Evolutionary conservation across 2,888 invertebrate species (phyloP), one percentile per base, ranked within the genome.

Genomic region (Electrophaes corylata): DNA sequence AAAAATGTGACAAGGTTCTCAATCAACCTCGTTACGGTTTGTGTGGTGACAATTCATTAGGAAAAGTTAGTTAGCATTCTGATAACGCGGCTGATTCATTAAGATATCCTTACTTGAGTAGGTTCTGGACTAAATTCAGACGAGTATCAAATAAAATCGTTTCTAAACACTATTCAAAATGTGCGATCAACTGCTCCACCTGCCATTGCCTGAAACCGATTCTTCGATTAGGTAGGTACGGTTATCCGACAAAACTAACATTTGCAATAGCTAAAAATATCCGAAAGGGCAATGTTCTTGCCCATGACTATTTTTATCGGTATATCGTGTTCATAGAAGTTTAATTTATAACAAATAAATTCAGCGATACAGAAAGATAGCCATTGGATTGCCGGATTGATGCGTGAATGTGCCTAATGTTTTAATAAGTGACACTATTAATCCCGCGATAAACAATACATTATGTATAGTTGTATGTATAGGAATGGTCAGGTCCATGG

Each of bases 401-500:
- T 29, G 29, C 11, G 43, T 10, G 58, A 49, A 44, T 14, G 35
- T 31, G n/a, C n/a, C n/a, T n/a, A 20, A 40, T 29, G 26, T 41
- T 33, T 29, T 39, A 45, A 39, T 45, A 47, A 41, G 23, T 31
- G 33, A 14, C 47, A 26, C 12, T 35, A 45, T 37, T 8, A 18
- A 48, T 29, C 35, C 10, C 14, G 5, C 8, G 33, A 18, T 35
- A 12, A 18, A 10, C 18, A 35, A 10, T 16, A 37, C 23, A 11
- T 47, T 35, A 35, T 11, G 20, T 20, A 41, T 12, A 39, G 2
- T 35, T 39, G 20, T 19, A 37, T 37, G 12, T 12, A 14, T 33
- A 12, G 18, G 35, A 43, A 39, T 52, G 57, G 52, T 58, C 52
- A 53, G 52, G 52, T 58, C 44, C 48, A 58, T 48, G 48, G 37